Conservation (phyloP, 2,888 invertebrate species). For the Drosophila greeni region DNA sequence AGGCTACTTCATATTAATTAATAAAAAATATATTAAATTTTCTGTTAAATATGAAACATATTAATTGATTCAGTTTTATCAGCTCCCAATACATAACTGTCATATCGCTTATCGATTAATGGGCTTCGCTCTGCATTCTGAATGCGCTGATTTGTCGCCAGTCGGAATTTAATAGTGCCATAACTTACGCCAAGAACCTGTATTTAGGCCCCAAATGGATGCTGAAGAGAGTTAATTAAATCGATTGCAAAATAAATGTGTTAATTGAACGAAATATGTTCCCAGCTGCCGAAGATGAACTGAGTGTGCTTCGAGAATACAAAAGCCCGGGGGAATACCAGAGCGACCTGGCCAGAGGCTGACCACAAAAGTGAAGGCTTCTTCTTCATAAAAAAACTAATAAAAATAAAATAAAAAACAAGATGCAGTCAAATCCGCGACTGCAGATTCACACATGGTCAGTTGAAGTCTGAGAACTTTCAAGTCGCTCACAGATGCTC, state of each 20-base stretch:
- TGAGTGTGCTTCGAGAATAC: conserved; percentile 32
- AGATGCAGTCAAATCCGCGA: conserved; percentile 34
- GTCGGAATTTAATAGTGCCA: conserved; percentile 31
- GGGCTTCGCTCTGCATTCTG: conserved; percentile 25
- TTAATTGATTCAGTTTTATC: conserved; percentile 7
- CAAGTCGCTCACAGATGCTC: conserved; percentile 32
- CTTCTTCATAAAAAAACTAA: conserved; percentile 1
- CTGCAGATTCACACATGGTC: conserved; percentile 53
- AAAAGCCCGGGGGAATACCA: conserved; percentile 50
- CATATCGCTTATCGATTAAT: conserved; percentile 34
- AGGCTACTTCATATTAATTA: neutral
- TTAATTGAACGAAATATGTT: conserved; percentile 50
- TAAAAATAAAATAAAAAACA: conserved; percentile 4
- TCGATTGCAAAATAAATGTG: conserved; percentile 47
- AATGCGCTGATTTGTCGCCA: conserved; percentile 31
- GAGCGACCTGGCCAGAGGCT: conserved; percentile 16
- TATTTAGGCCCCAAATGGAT: conserved; percentile 24
- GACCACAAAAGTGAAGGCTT: conserved; percentile 61
- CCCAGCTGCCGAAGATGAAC: conserved; percentile 22
- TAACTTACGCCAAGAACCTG: conserved; percentile 33
- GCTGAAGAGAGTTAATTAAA: conserved; percentile 42
- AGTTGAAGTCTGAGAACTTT: conserved; percentile 45
- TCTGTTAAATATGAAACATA: neutral
- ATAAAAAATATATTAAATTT: neutral
- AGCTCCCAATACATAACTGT: conserved; percentile 25